Conservation (phyloP, 1,140 invertebrate genomes). For the Notospermus geniculatus region DNA sequence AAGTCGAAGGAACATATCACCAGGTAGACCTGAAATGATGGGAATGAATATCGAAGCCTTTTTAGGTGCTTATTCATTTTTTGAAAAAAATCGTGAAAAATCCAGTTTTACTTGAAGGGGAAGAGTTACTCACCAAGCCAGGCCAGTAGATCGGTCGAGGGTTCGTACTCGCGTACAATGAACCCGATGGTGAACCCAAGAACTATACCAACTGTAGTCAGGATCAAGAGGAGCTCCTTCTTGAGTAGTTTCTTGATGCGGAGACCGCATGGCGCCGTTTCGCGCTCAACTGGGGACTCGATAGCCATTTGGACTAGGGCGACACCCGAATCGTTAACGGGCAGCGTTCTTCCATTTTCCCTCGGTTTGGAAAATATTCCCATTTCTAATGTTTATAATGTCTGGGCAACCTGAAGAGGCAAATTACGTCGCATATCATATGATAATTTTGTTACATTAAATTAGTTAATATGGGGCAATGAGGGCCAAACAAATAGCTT, state of each 20-base stretch:
- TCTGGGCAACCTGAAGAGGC: too few relatives aligned
- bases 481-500: too few relatives aligned
- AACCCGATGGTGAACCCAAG: conserved; percentile 61
- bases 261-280: not conserved
- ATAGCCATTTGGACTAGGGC: too few relatives aligned
- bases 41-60: conserved; percentile 82
- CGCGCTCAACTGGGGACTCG: too few relatives aligned
- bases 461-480: too few relatives aligned
- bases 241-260: conserved; percentile 59
- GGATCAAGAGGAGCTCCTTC: conserved; percentile 53
- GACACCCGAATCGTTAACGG: too few relatives aligned
- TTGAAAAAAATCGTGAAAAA: not conserved
- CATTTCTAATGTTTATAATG: too few relatives aligned
- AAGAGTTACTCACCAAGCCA: conserved; percentile 63
- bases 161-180: conserved; percentile 66
- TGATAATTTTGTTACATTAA: too few relatives aligned
- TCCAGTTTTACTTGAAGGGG: too few relatives aligned
- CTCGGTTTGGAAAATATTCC: too few relatives aligned
- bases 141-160: conserved; percentile 72
- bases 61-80: conserved; percentile 72
- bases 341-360: too few relatives aligned
- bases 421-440: too few relatives aligned
- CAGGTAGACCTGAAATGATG: conserved; percentile 63
- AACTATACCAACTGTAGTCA: conserved; percentile 33
- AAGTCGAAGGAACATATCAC: conserved; percentile 56